These are phyloP conservation scores for Dryomyza anilis DNA, from an alignment of 2,888 invertebrate species.

Conservation along the genomic window DNA sequence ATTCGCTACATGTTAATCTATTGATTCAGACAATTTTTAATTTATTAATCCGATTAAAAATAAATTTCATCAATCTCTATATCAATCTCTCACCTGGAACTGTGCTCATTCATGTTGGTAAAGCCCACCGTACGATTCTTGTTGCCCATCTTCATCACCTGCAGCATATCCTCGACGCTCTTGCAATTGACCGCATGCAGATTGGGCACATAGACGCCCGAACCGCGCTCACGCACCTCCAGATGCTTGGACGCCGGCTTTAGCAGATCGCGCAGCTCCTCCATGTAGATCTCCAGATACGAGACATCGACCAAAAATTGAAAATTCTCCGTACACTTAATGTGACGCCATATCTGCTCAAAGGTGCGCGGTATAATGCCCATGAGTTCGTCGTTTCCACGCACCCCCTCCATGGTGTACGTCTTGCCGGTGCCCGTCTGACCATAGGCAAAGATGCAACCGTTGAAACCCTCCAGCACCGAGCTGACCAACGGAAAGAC, in stretches of 20 bases:
- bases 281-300: constrained; percentile 97
- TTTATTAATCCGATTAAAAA: neutral
- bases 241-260: constrained; percentile 65
- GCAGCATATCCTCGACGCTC: constrained; percentile 90
- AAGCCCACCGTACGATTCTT: constrained; percentile 92
- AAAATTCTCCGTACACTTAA: constrained; percentile 85
- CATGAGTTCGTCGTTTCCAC: constrained; percentile 67
- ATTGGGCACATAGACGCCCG: constrained; percentile 94
- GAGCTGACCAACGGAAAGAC: constrained; percentile 93
- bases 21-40: too few relatives aligned
- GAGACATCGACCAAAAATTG: constrained; percentile 96
- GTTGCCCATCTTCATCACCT: constrained; percentile 92
- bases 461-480: constrained; percentile 97
- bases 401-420: constrained; percentile 73
- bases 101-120: constrained; percentile 98
- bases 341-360: constrained; percentile 96
- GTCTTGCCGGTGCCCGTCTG: constrained; percentile 96
- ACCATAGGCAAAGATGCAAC: constrained; percentile 99
- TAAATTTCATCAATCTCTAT: neutral
- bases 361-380: constrained; percentile 97
- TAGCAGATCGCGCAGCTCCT: constrained; percentile 80
- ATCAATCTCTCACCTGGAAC: constrained; percentile 66
- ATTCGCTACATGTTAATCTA: too few relatives aligned
- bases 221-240: constrained; percentile 71
- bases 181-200: constrained; percentile 94